phyloP scores from a whole-genome alignment of 2,797 vertebrate species.

The Sciurus vulgaris region DNA sequence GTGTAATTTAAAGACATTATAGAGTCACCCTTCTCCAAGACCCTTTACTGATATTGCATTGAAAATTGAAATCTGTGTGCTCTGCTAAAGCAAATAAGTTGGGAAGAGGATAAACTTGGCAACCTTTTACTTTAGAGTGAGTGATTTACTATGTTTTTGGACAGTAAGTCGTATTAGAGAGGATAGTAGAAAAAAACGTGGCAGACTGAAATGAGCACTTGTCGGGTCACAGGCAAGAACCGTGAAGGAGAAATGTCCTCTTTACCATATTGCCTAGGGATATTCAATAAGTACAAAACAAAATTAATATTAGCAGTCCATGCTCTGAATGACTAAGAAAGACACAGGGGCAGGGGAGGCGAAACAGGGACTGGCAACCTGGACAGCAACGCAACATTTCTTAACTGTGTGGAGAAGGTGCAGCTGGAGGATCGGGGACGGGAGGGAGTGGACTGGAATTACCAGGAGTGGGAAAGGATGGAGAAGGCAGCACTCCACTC shows the following conservation, averaged over 20 bases:
- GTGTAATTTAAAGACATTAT: background rate
- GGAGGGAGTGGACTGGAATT: background rate
- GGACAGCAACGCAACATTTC: background rate
- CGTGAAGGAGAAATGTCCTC: background rate
- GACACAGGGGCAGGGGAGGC: background rate
- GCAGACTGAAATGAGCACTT: background rate
- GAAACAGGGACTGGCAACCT: background rate
- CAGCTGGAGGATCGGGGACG: background rate
- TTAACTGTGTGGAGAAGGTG: background rate
- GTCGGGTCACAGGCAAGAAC: background rate
- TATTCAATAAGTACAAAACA: background rate
- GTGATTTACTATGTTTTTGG: background rate
- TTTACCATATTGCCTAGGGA: background rate
- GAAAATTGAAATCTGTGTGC: background rate
- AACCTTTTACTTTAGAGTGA: background rate
- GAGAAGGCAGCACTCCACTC: background rate
- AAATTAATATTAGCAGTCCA: background rate
- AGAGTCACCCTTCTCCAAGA: background rate
- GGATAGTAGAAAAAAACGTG: background rate
- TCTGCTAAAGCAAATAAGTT: background rate
- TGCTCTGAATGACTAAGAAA: background rate
- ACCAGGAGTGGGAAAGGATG: background rate
- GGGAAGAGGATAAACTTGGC: background rate
- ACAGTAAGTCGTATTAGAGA: background rate
- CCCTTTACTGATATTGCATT: background rate